These are phyloP conservation scores for Actenoides lindsayi DNA, from an alignment of 2,113 vertebrate species.

Conservation along the genomic window DNA sequence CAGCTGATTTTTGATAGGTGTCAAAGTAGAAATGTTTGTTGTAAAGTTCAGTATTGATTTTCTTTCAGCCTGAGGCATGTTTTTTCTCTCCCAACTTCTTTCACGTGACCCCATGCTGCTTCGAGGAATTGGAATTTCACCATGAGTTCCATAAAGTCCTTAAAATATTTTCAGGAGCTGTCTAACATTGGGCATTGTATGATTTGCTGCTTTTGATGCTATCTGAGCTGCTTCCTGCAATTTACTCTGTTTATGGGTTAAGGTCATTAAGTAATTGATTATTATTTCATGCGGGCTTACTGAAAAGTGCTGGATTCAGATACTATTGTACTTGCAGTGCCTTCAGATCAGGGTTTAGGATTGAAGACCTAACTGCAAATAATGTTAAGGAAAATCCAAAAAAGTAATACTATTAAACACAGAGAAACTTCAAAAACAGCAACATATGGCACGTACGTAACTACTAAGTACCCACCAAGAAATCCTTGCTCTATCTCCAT, in stretches of 20 bases:
- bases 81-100: neutral
- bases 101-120: neutral
- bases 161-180: neutral
- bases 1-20: neutral
- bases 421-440: constrained; percentile 38
- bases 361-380: neutral
- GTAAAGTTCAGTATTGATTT: neutral
- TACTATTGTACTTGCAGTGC: neutral
- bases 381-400: neutral
- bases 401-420: neutral
- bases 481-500: constrained; percentile 1
- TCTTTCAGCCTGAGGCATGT: neutral
- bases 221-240: neutral
- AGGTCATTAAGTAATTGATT: neutral
- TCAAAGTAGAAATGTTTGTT: neutral
- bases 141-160: neutral
- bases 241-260: neutral
- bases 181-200: neutral
- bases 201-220: neutral
- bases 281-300: neutral
- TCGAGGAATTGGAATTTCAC: neutral
- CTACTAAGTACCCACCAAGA: neutral
- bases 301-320: neutral
- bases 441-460: constrained; percentile 16
- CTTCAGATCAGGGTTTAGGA: neutral